These are phyloP conservation scores for Melipona bicolor DNA, from an alignment of 2,888 invertebrate genomes.

Conservation along the genomic window DNA sequence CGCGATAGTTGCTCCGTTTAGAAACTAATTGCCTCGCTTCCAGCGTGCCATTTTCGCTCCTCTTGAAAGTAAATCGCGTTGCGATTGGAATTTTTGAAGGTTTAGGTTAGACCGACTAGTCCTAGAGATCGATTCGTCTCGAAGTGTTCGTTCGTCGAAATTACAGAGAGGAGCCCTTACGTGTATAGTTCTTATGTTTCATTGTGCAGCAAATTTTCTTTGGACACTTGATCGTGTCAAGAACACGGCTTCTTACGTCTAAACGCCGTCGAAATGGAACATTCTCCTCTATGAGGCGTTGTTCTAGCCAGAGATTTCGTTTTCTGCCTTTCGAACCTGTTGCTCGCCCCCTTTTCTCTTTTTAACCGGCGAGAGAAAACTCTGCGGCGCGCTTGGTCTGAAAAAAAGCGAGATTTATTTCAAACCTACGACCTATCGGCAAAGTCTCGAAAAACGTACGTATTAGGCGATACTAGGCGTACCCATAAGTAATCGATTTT, in stretches of 20 bases:
- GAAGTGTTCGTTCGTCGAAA: not conserved
- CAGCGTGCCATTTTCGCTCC: no score
- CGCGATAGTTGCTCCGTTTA: no score
- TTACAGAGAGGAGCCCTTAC: not conserved
- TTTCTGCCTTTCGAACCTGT: slow-evolving; percentile 40
- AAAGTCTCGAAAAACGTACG: not conserved
- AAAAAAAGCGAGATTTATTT: slow-evolving; percentile 17
- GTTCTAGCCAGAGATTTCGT: slow-evolving; percentile 16
- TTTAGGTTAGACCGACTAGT: no score
- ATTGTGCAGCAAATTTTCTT: no score
- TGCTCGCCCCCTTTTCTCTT: slow-evolving; percentile 13
- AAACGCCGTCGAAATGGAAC: not conserved
- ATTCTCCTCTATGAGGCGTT: not conserved
- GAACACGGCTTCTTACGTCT: not conserved
- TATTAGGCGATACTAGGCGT: no score
- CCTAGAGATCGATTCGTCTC: no score
- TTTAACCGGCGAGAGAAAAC: slow-evolving; percentile 7
- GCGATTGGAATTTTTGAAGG: no score
- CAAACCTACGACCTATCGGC: not conserved
- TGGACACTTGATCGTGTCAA: not conserved
- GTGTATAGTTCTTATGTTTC: no score
- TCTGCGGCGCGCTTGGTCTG: not conserved
- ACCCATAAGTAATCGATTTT: no score
- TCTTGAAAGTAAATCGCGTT: no score
- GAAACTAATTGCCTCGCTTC: no score